Percentiles rank a stretch among this genome's conserved stretches.
Conservation (phyloP, 2,113 vertebrate genomes). For the Climacteris rufus region DNA sequence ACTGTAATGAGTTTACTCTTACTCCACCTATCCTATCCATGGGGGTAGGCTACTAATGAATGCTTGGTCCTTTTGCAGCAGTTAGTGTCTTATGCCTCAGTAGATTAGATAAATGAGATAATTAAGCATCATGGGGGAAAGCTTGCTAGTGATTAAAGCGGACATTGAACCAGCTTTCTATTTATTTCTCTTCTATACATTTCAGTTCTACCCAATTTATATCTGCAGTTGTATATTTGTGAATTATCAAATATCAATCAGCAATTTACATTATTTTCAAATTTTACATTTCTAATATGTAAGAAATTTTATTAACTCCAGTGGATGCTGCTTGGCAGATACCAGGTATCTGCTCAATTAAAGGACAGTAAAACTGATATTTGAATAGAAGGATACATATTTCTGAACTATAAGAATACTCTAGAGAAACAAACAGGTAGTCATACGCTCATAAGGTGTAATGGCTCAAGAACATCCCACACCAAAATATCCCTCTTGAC, state of each 20-base stretch:
- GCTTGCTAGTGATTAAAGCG: slow-evolving; percentile 22
- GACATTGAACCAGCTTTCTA: background rate
- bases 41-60: background rate
- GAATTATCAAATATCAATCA: background rate
- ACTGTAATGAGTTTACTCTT: background rate
- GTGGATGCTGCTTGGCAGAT: background rate
- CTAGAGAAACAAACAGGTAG: background rate
- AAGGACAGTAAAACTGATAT: background rate
- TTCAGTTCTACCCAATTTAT: background rate
- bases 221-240: background rate
- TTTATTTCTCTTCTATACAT: background rate
- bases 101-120: slow-evolving; percentile 56
- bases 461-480: background rate
- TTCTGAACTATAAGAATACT: background rate
- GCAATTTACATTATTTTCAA: background rate
- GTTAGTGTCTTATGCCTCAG: slow-evolving; percentile 38
- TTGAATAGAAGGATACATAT: background rate
- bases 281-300: background rate
- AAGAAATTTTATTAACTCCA: background rate
- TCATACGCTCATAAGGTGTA: background rate
- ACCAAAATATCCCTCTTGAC: background rate
- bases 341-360: background rate
- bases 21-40: background rate
- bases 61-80: background rate
- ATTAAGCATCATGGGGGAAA: slow-evolving; percentile 39